Evolutionary conservation across 2,113 vertebrate species (phyloP), one percentile per base, ranked within the genome.

Genomic region (Monopterus albus): DNA sequence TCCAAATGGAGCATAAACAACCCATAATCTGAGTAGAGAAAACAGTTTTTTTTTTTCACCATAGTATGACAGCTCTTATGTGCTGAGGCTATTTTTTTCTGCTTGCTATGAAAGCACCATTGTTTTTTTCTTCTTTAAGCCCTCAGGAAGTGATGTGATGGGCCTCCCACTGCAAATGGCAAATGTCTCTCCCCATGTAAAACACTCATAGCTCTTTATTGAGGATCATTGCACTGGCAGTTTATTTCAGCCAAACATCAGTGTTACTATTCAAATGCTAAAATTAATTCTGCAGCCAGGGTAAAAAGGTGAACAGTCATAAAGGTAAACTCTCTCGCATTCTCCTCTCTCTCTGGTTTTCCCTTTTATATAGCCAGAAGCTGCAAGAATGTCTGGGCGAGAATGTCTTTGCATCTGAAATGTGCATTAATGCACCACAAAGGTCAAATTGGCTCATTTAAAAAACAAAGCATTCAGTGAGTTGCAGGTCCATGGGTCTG

Each of bases 361-460:
- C n/a, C 4, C 38, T 56, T 76, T 73, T 74, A 75, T 78, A 80
- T 79, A 75, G 78, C 90, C 62, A 42, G 43, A 28, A 83, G 78
- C 68, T 68, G n/a, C n/a, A n/a, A n/a, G n/a, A n/a, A n/a, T 63
- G 68, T 77, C 45, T 75, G 39, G 25, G 35, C 17, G 33, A 78
- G 72, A 84, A 82, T 78, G 81, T 83, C 81, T 88, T 87, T 87
- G 87, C 82, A 83, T 88, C 66, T 74, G 55, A 89, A 88, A 89
- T 89, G 71, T 78, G 77, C 69, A 82, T 87, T 85, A 88, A 65
- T 86, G 83, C 60, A 84, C 56, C 14, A 10, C 62, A 84, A 78
- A 89, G 88, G 89, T 90, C 87, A 91, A 79, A 74, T 74, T 25
- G 13, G 68, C 79, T 88, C 35, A 84, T 89, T 91, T 88, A 52